Conservation (phyloP, 2,113 vertebrate genomes). For the Heterochromis multidens region DNA sequence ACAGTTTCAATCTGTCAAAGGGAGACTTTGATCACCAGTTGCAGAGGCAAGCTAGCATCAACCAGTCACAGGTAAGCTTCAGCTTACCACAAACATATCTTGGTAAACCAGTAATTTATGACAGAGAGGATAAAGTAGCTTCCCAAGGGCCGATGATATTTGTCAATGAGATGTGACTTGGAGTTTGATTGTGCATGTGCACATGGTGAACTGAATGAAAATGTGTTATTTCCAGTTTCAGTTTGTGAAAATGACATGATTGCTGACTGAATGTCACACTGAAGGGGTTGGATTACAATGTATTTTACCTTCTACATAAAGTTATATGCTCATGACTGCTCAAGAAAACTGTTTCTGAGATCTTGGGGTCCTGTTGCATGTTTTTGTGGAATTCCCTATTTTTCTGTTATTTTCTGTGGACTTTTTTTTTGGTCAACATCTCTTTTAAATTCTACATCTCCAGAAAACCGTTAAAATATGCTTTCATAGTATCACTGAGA, state of each 20-base stretch:
- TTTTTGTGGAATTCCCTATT: background rate
- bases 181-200: background rate
- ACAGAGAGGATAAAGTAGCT: conserved; percentile 72
- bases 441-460: background rate
- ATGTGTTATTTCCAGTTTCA: background rate
- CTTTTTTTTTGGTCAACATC: background rate
- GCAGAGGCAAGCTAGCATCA: conserved; percentile 50
- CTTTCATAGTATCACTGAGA: background rate
- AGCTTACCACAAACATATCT: conserved; percentile 76
- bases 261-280: background rate
- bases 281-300: background rate
- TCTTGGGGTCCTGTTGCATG: background rate
- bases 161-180: conserved; percentile 83
- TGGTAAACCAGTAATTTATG: conserved; percentile 69
- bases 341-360: background rate
- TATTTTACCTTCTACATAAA: background rate
- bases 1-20: conserved; percentile 60
- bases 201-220: background rate
- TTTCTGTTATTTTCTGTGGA: background rate
- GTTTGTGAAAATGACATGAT: background rate
- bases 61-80: conserved; percentile 53
- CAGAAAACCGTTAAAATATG: background rate
- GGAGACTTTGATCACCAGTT: conserved; percentile 77
- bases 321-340: background rate
- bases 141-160: conserved; percentile 85